These are phyloP conservation scores for Lamellibrachia luymesi DNA, from an alignment of 1,140 invertebrate species.

Conservation along the genomic window DNA sequence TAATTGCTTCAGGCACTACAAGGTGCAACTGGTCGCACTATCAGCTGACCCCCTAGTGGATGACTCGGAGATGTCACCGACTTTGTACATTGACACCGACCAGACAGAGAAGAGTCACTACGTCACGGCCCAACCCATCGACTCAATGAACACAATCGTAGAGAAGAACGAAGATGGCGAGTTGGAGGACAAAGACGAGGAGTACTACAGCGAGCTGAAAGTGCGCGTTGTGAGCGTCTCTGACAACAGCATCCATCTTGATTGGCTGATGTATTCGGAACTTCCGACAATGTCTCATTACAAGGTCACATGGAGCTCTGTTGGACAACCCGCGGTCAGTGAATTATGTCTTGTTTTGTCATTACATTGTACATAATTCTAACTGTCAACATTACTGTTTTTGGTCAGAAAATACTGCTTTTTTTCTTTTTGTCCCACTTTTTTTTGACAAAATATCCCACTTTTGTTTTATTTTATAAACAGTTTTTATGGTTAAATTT, in stretches of 20 bases:
- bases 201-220: constrained; percentile 32
- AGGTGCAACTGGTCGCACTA: constrained; percentile 51
- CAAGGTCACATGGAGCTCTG: constrained; percentile 50
- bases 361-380: not conserved
- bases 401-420: too few species aligned
- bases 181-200: constrained; percentile 35
- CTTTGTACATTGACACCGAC: constrained; percentile 44
- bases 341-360: not conserved
- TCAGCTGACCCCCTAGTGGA: constrained; percentile 42
- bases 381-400: too few species aligned
- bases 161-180: constrained; percentile 33
- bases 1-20: constrained; percentile 47
- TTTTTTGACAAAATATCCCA: not conserved
- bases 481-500: not conserved
- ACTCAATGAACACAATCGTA: constrained; percentile 12
- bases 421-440: not conserved
- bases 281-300: constrained; percentile 46
- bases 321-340: constrained; percentile 52
- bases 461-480: not conserved
- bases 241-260: constrained; percentile 50
- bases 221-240: constrained; percentile 49
- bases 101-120: not conserved
- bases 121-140: not conserved
- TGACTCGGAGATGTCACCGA: constrained; percentile 52
- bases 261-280: constrained; percentile 50